Evolutionary conservation across 2,113 vertebrate species (phyloP), one percentile per base, ranked within the genome.

Genomic region (Cololabis saira): DNA sequence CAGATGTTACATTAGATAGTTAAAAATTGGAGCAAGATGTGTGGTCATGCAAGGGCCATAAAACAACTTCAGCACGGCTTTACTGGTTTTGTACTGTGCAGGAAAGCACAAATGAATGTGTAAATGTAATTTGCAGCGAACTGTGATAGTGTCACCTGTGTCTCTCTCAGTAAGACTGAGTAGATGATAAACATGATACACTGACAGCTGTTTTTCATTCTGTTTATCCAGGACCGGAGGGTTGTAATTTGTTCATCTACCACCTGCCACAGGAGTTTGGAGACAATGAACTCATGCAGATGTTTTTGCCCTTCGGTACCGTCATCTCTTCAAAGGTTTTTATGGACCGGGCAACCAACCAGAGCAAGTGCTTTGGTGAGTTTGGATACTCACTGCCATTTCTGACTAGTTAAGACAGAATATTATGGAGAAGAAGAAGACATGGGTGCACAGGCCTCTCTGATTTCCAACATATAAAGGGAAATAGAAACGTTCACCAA

Each of bases 241-340:
- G 98, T 79, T 99, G 98, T 92, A 99, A 99, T 92, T 95, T 99
- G 86, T 99, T 99, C 93, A 99, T 99, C 94, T 99, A 99, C 95
- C 98, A 99, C 93, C 96, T 99, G 92, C 98, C 98, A 75, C 98
- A 99, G 92, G 98, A 99, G 93, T 99, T 99, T 91, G 98, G 98
- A 67, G 98, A 99, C 93, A 96, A 95, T 19, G 98, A 99, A 89
- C 93, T 99, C 92, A 99, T 97, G 91, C 98, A 99, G 93, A 99
- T 99, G 98, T 99, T 99, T 87, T 93, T 99, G 84, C 98, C 97
- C 63, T 99, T 99, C 49, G 98, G 98, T 74, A 95, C 94, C 7
- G 96, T 99, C 71, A 98, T 99, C 91, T 99, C 98, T 84, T 99
- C 97, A 87, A 99, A 99, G 90, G 98, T 99, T 72, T 99, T 99